phyloP scores from a whole-genome alignment of 2,888 invertebrate genomes.

The Epinotia nisella region DNA sequence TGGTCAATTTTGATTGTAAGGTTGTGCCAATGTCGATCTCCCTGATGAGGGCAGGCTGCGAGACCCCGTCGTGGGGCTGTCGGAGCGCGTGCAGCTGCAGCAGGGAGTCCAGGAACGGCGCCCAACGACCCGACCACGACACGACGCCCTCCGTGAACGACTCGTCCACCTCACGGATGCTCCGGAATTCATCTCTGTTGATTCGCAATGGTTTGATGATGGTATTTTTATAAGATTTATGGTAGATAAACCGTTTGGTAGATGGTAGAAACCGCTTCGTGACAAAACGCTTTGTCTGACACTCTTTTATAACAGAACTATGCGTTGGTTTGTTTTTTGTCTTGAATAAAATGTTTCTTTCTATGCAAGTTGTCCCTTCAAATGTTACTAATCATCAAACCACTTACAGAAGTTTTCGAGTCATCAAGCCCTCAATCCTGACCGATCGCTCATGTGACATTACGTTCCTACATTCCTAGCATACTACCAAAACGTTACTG shows the following conservation, averaged over 20 bases:
- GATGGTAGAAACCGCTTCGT: too few relatives aligned
- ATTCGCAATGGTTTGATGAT: conserved; percentile 11
- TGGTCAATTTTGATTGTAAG: background rate
- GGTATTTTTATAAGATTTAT: background rate
- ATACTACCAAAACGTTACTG: too few relatives aligned
- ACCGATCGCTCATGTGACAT: too few relatives aligned
- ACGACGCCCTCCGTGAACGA: conserved; percentile 60
- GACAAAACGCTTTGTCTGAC: too few relatives aligned
- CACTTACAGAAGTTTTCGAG: too few relatives aligned
- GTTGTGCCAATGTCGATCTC: conserved; percentile 50
- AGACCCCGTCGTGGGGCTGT: conserved; percentile 83
- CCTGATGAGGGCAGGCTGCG: conserved; percentile 82
- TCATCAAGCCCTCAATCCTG: too few relatives aligned
- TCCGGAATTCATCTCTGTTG: conserved; percentile 59
- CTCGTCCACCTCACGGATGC: conserved; percentile 50
- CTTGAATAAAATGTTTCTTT: too few relatives aligned
- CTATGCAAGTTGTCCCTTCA: too few relatives aligned
- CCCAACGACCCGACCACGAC: conserved; percentile 91
- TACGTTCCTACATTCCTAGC: too few relatives aligned
- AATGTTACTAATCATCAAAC: too few relatives aligned
- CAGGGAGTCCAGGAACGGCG: conserved; percentile 91
- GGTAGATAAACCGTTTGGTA: background rate
- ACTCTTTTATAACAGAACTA: too few relatives aligned
- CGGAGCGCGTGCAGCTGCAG: conserved; percentile 89
- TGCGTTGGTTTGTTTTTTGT: too few relatives aligned